Base-by-base conservation (phyloP, 2,113 vertebrate genomes). In the Percopsis transmontana region DNA sequence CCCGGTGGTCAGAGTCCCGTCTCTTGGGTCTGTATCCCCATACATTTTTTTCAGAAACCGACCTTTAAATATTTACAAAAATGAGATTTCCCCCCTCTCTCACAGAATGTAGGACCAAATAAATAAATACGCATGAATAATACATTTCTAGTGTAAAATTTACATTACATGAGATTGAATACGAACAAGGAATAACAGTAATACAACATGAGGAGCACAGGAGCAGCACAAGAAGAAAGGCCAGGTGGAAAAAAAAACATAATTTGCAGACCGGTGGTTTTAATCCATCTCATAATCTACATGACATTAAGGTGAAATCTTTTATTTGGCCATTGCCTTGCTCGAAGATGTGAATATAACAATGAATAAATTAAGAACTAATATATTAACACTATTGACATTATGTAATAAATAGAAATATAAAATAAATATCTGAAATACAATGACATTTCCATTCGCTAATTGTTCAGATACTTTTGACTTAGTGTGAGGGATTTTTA, bases 341-440 rank as follows among this genome's bases (percentile, higher is more conserved):
- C 57, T 68, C 68, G 38, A 72, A 70, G 3, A 74, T 50, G 60
- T 76, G 67, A 67, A 77, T 67, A 53, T 60, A 74, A 79, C 67
- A 75, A 65, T 64, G 60, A 72, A 71, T 77, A 74, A 83, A 79
- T 72, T 24, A 84, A 82, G 59, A n/a, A 78, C 72, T 80, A 76
- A 90, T 91, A 87, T 85, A 92, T 91, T 84, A 91, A 85, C 72
- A 73, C 67, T 85, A 84, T 87, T 18, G 66, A 83, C 78, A 85
- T 74, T 63, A 70, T 81, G 68, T 80, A 76, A 86, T 86, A 89
- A 87, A 89, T 88, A 87, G 52, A 90, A 84, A 88, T 85, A 81
- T 81, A 70, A 84, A 82, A 86, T 87, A 82, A 87, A 87, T 82
- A 75, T 80, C 67, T 79, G 15, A 82, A 81, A 85, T 77, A 82